Conservation (phyloP, 2,888 invertebrate genomes). For the Parelbella ahira region DNA sequence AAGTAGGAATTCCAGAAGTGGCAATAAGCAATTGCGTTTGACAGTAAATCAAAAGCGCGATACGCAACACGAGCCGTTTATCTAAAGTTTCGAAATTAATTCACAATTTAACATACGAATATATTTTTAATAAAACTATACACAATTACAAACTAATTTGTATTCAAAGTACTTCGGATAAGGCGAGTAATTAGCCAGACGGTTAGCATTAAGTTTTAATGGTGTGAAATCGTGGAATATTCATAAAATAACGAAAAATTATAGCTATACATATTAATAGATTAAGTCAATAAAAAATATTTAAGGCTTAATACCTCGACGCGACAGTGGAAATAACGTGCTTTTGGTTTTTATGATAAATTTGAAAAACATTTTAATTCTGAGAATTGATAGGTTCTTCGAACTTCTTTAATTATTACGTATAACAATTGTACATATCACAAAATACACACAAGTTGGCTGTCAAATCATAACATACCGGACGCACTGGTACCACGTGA, state of each 20-base stretch:
- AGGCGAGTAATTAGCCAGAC: slow-evolving; percentile 13
- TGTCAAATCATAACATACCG: too few relatives aligned
- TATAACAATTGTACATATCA: neutral
- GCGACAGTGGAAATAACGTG: slow-evolving; percentile 1
- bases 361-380: slow-evolving; percentile 2
- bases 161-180: slow-evolving; percentile 17
- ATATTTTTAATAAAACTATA: slow-evolving; percentile 10
- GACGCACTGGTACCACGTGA: too few relatives aligned
- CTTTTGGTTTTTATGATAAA: slow-evolving; percentile 1
- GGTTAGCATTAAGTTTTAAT: slow-evolving; percentile 9
- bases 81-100: slow-evolving; percentile 18
- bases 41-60: slow-evolving; percentile 17
- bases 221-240: slow-evolving; percentile 18
- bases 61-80: slow-evolving; percentile 16
- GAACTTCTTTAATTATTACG: neutral
- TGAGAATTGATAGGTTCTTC: neutral
- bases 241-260: slow-evolving; percentile 8
- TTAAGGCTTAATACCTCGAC: slow-evolving; percentile 8
- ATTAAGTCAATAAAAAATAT: slow-evolving; percentile 2
- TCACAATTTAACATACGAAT: slow-evolving; percentile 13
- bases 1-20: neutral
- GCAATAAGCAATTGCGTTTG: slow-evolving; percentile 4
- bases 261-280: too few relatives aligned
- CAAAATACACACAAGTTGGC: too few relatives aligned
- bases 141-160: slow-evolving; percentile 14